Base-by-base conservation (phyloP, 2,888 invertebrate species). In the Heliconius ismenius region DNA sequence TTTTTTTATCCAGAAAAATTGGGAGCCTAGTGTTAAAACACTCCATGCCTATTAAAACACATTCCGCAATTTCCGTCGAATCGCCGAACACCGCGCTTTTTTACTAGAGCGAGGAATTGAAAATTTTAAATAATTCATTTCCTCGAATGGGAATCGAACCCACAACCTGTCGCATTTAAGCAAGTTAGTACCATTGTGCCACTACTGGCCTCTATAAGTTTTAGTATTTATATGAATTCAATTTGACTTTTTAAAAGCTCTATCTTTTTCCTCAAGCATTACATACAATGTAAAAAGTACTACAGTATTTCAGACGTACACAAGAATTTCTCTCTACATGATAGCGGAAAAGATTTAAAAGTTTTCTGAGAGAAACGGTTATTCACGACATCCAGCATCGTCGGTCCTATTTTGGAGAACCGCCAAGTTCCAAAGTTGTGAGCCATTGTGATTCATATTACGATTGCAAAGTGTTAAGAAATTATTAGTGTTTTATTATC, bases 391-490 rank as follows among this genome's bases (percentile, higher is more conserved):
- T 72, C 43, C 72, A 39, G 39, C 58, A 39, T 65, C 72, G 64
- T 65, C 72, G 58, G 39, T 76, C 54, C 65, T 11, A 21, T 76
- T 26, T 65, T 76, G 72, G 76, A 72, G 58, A 26, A 60, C 28
- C 15, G 64, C 76, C 76, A 76, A 76, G 43, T 65, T 49, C 58
- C 64, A 76, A 76, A 65, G 72, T 72, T 72, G 70, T 70, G 70
- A 76, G 49, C 74, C 67, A 73, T 68, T 76, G 76, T 78, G 78
- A 76, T 32, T 78, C 76, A 78, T 67, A 63, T 78, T 73, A 74
- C 70, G 26, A 60, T 76, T 73, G 58, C 65, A 63, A 72, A 65
- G 58, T 43, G 58, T 72, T 76, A 76, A 58, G 28, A 54, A 39
- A 28, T 63, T 18, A 28, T 76, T 72, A 26, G 64, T 58, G 26